These are phyloP conservation scores for Tinea trinotella DNA, from an alignment of 2,888 invertebrate species.

Conservation along the genomic window DNA sequence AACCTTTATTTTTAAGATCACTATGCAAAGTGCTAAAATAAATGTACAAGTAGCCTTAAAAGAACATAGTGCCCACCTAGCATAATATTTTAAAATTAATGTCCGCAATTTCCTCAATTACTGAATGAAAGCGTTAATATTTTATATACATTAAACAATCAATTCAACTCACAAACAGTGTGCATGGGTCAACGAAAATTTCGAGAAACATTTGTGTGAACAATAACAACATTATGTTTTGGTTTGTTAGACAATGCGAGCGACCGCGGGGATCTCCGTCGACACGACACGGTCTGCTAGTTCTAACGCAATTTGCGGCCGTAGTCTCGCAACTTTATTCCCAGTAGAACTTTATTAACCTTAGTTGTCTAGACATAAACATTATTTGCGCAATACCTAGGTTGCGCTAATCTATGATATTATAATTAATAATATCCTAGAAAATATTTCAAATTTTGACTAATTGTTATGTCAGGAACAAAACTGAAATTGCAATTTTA, in stretches of 20 bases:
- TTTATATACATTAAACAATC: not conserved
- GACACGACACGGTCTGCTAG: constrained; percentile 42
- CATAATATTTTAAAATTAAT: not conserved
- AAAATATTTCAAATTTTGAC: no score
- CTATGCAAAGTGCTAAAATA: no score
- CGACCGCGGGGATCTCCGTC: not conserved
- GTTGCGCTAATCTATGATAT: no score
- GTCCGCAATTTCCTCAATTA: not conserved
- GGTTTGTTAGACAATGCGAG: not conserved
- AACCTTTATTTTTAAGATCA: no score
- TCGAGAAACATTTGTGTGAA: not conserved
- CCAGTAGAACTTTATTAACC: constrained; percentile 9
- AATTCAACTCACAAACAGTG: not conserved
- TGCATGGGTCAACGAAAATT: not conserved
- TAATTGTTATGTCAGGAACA: no score
- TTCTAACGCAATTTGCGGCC: constrained; percentile 56
- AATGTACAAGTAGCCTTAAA: no score
- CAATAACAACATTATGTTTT: not conserved
- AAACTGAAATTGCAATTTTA: no score
- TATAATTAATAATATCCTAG: no score
- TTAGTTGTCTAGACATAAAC: constrained; percentile 12
- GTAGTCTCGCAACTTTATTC: constrained; percentile 12
- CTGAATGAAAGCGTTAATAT: not conserved
- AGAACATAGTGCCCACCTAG: not conserved
- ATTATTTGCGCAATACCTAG: no score